Evolutionary conservation across 2,113 vertebrate genomes (phyloP).

Genomic region (Fulica atra): DNA sequence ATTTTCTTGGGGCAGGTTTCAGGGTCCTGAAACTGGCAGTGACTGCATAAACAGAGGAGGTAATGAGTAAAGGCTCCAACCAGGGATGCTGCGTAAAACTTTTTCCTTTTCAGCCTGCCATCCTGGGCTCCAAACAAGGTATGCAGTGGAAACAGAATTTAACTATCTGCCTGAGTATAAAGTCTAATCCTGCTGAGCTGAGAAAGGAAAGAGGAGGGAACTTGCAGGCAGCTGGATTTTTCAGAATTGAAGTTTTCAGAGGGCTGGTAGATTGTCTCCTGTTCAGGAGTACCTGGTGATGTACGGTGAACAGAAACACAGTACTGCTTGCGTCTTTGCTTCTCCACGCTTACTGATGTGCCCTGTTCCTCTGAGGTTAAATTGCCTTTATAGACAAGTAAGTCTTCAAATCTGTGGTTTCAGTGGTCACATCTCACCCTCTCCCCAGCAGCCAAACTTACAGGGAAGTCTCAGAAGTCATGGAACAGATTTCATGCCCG

Average conservation of each 20-base stretch:
- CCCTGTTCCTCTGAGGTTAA: not conserved
- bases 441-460: not conserved
- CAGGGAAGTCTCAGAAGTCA: not conserved
- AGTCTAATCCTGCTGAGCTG: not conserved
- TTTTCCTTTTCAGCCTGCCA: constrained; percentile 42
- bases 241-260: not conserved
- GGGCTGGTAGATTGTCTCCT: not conserved
- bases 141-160: not conserved
- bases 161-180: not conserved
- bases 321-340: not conserved
- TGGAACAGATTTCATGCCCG: not conserved
- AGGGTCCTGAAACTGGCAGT: constrained; percentile 41
- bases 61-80: constrained; percentile 13
- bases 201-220: not conserved
- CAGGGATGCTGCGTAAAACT: not conserved
- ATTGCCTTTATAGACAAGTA: not conserved
- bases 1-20: constrained; percentile 46
- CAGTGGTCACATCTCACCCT: not conserved
- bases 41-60: constrained; percentile 40
- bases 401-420: not conserved
- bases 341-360: accelerated
- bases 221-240: not conserved
- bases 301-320: not conserved
- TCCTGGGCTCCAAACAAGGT: not conserved
- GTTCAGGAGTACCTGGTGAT: not conserved